Percentiles rank a stretch among this genome's conserved stretches.
Evolutionary conservation across 2,113 vertebrate genomes (phyloP).

Genomic region (Nicator chloris): DNA sequence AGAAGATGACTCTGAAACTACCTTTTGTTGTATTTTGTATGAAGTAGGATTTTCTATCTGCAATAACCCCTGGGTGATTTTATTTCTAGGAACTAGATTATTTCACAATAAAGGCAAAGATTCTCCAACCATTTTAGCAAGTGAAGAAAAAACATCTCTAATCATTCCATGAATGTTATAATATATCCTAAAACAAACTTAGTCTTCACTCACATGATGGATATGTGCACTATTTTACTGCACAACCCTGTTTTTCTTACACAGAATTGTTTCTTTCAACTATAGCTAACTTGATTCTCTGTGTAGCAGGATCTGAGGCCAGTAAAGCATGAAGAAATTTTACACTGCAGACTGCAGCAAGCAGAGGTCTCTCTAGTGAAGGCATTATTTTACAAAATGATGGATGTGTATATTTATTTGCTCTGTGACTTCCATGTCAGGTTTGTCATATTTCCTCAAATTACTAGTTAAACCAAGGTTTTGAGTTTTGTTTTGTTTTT

Average conservation of each 20-base stretch:
- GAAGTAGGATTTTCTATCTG: not conserved
- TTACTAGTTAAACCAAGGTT: conserved; percentile 61
- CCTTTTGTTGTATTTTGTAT: conserved; percentile 11
- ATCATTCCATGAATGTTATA: not conserved
- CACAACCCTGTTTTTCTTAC: not conserved
- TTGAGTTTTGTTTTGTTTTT: conserved; percentile 41
- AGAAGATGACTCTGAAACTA: not conserved
- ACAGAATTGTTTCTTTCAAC: not conserved
- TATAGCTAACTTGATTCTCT: not conserved
- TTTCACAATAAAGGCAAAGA: not conserved
- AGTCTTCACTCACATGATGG: not conserved
- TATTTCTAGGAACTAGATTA: conserved; percentile 8
- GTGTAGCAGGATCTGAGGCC: not conserved
- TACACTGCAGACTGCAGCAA: conserved; percentile 5
- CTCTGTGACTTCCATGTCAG: conserved; percentile 59
- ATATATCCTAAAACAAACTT: not conserved
- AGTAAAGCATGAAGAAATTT: not conserved
- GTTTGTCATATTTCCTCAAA: conserved; percentile 64
- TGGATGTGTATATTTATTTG: conserved; percentile 69
- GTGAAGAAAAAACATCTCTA: not conserved
- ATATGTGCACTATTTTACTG: not conserved
- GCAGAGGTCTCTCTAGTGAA: conserved; percentile 22
- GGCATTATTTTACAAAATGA: conserved; percentile 52
- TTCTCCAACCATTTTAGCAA: not conserved
- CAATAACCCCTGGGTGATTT: not conserved